phyloP scores from a whole-genome alignment of 1,140 invertebrate genomes.

The Leptopilina boulardi region DNA sequence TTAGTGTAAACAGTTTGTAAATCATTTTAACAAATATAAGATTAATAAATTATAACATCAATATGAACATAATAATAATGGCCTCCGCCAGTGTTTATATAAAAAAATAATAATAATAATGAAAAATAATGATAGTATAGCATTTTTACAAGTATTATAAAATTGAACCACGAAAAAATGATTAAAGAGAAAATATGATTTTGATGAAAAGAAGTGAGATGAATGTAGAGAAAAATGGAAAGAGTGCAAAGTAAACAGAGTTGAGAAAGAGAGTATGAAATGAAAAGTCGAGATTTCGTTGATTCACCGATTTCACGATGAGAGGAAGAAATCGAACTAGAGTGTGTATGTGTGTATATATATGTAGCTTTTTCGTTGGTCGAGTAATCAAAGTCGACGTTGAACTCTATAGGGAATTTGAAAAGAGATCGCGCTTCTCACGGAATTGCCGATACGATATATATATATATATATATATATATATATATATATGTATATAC shows the following conservation, averaged over 20 bases:
- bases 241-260: background rate
- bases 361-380: slow-evolving; percentile 3
- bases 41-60: no score
- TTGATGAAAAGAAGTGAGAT: background rate
- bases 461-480: no score
- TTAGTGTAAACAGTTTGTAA: no score
- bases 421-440: background rate
- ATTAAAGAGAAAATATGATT: background rate
- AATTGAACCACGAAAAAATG: no score
- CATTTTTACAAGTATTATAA: no score
- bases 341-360: background rate
- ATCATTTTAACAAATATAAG: no score
- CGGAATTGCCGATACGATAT: background rate
- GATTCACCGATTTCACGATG: background rate
- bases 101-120: no score
- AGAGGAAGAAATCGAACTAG: background rate
- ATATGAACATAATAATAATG: no score
- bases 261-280: background rate
- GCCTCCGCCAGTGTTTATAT: no score
- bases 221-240: background rate
- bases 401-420: background rate
- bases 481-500: no score
- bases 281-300: background rate
- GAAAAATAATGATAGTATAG: no score
- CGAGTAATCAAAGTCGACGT: slow-evolving; percentile 3